Conservation (phyloP, 2,113 vertebrate genomes). For the Solenodon paradoxus region DNA sequence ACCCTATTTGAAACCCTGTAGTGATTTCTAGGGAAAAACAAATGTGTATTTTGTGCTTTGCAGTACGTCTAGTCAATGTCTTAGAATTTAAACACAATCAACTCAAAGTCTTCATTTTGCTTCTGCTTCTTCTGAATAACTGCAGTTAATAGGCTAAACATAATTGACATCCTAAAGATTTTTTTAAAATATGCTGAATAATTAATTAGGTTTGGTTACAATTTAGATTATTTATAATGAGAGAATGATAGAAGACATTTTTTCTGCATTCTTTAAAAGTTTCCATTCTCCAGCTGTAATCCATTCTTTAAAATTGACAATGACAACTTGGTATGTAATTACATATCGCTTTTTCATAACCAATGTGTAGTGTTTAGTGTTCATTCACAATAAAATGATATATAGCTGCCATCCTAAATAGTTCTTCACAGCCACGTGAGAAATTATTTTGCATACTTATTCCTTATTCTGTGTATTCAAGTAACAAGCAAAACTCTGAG, state of each 20-base stretch:
- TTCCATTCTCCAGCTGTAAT: background rate
- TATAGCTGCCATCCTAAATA: background rate
- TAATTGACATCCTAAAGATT: background rate
- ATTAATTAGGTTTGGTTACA: background rate
- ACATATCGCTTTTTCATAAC: background rate
- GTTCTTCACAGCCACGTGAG: background rate
- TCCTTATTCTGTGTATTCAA: background rate
- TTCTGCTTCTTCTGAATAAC: background rate
- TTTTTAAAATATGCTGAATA: background rate
- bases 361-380: background rate
- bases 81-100: conserved; percentile 55
- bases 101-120: background rate
- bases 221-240: background rate
- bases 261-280: background rate
- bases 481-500: background rate
- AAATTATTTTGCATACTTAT: background rate
- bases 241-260: background rate
- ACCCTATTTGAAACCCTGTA: conserved; percentile 17
- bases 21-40: background rate
- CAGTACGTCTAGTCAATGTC: background rate
- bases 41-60: conserved; percentile 7
- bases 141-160: background rate
- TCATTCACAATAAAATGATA: background rate
- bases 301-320: background rate
- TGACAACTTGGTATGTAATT: background rate